Percentiles rank a stretch among this genome's conserved stretches.
These are phyloP conservation scores for Corythornis madagascariensis DNA, from an alignment of 2,113 vertebrate genomes.

Conservation along the genomic window DNA sequence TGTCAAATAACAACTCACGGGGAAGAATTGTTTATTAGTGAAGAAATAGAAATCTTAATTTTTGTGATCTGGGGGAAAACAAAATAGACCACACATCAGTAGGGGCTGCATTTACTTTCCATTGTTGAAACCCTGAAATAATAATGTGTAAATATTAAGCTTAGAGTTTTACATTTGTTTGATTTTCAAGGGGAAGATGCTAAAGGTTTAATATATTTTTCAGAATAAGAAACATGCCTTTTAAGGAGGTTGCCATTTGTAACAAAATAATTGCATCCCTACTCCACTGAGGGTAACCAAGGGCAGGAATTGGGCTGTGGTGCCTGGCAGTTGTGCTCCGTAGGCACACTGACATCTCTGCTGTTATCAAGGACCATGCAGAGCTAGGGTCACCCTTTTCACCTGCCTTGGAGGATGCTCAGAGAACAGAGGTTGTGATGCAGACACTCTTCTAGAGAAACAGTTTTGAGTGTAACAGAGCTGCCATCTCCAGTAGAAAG, in stretches of 20 bases:
- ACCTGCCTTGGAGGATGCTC: not conserved
- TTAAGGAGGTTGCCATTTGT: not conserved
- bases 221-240: not conserved
- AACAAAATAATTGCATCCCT: not conserved
- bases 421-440: not conserved
- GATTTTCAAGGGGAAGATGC: not conserved
- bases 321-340: not conserved
- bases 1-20: not conserved
- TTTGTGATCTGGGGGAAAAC: not conserved
- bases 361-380: not conserved
- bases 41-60: not conserved
- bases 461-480: not conserved
- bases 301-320: not conserved
- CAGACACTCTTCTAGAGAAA: not conserved
- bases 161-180: not conserved
- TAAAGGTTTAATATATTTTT: not conserved
- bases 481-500: not conserved
- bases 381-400: not conserved
- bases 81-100: not conserved
- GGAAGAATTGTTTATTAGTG: not conserved
- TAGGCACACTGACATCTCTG: fast-evolving
- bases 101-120: not conserved
- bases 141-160: not conserved
- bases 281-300: not conserved
- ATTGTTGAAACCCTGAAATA: not conserved